Percentiles rank a stretch among this genome's conserved stretches.
Conservation (phyloP, 2,888 invertebrate genomes). For the Lasioglossum pauxillum region DNA sequence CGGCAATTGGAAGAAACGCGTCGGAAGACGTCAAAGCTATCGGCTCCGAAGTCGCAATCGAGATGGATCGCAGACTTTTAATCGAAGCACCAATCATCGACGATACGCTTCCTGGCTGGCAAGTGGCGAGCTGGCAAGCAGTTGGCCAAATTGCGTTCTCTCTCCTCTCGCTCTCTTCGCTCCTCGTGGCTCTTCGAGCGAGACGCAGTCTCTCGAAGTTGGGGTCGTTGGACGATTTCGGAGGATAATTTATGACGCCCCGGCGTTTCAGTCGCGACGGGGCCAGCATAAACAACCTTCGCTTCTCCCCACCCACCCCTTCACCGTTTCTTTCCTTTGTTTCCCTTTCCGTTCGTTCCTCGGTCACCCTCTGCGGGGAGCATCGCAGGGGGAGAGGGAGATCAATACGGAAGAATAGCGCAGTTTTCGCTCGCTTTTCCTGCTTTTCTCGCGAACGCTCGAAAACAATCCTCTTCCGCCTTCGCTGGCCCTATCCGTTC, state of each 20-base stretch:
- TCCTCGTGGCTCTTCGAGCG: background rate
- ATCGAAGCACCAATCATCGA: constrained; percentile 22
- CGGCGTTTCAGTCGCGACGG: constrained; percentile 58
- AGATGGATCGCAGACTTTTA: constrained; percentile 12
- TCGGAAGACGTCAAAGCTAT: constrained; percentile 16
- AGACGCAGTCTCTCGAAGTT: constrained; percentile 28
- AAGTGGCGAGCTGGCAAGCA: background rate
- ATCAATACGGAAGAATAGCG: constrained; percentile 60
- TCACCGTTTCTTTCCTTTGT: constrained; percentile 4
- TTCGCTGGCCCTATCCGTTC: background rate
- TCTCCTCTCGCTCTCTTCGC: background rate
- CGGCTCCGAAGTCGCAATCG: background rate
- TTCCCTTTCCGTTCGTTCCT: constrained; percentile 12
- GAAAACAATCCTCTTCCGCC: constrained; percentile 18
- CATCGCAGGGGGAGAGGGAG: constrained; percentile 33
- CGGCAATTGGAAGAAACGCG: constrained; percentile 10
- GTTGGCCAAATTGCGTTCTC: constrained; percentile 42
- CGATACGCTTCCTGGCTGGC: background rate
- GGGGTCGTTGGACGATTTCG: constrained; percentile 69
- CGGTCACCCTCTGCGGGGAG: constrained; percentile 17
- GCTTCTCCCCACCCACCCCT: constrained; percentile 1
- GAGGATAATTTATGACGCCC: constrained; percentile 70
- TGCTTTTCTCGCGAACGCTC: constrained; percentile 13
- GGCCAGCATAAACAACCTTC: constrained; percentile 60
- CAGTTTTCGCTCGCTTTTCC: constrained; percentile 42